Evolutionary conservation across 30 jellyfish, hydroid and myxozoan genomes (phyloP).

Genomic region (Rhopilema esculentum): DNA sequence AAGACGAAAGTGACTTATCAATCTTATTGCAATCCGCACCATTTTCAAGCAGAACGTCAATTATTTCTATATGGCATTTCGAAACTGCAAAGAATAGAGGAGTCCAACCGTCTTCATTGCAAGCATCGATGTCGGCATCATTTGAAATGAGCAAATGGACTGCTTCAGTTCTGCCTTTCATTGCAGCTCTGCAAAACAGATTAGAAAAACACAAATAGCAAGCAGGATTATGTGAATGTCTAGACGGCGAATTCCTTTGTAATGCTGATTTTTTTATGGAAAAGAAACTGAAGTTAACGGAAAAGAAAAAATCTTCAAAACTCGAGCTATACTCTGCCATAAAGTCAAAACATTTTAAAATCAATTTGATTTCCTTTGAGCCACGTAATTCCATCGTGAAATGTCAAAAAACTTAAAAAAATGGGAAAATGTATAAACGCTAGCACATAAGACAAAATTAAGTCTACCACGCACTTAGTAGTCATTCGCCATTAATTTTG

Average conservation of each 20-base stretch:
- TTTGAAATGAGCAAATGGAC: constrained; percentile 2
- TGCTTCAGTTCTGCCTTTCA: constrained; percentile 12
- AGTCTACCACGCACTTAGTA: too few species aligned
- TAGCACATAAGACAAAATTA: too few species aligned
- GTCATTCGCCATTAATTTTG: too few species aligned
- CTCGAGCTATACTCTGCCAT: too few species aligned
- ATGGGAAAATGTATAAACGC: too few species aligned
- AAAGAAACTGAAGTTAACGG: too few species aligned
- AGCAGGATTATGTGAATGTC: neutral
- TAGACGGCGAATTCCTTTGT: neutral
- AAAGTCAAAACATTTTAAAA: too few species aligned
- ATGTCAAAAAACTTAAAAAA: too few species aligned
- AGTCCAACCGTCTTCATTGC: constrained; percentile 37
- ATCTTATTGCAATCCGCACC: constrained; percentile 30
- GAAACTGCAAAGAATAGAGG: constrained; percentile 60
- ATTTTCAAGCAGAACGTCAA: constrained; percentile 14
- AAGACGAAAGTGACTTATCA: constrained; percentile 15
- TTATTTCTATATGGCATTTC: constrained; percentile 3
- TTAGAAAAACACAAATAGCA: neutral
- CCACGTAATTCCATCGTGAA: too few species aligned
- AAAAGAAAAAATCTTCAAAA: too few species aligned
- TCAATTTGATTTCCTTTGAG: too few species aligned
- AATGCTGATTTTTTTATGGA: neutral
- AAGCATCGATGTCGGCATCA: constrained; percentile 36
- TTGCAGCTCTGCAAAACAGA: constrained; percentile 26